Percentiles rank a stretch among this genome's conserved stretches.
These are phyloP conservation scores for Dilophus febrilis DNA, from an alignment of 2,888 invertebrate genomes.

Conservation along the genomic window DNA sequence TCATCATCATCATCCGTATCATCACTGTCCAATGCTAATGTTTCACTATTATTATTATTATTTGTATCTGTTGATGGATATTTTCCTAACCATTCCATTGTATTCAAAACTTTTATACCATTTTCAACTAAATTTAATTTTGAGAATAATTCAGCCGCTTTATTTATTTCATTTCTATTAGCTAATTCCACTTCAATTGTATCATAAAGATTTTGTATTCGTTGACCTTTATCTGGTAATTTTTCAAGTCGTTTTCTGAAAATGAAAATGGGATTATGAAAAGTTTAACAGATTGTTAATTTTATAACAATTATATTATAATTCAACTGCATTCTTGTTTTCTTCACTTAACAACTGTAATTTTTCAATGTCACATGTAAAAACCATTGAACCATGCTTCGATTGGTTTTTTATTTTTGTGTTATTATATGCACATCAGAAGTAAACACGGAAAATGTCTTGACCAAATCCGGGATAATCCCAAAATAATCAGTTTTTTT, in stretches of 20 bases:
- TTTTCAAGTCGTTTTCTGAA: conserved; percentile 16
- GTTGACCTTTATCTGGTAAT: conserved; percentile 26
- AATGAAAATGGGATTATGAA: not conserved
- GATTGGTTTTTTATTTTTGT: too few species aligned
- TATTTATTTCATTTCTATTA: conserved; percentile 20
- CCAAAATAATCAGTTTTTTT: not conserved
- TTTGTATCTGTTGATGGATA: conserved; percentile 6
- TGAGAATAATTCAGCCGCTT: conserved; percentile 21
- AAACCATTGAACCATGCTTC: too few species aligned
- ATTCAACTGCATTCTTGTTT: too few species aligned
- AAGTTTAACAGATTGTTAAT: too few species aligned
- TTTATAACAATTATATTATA: too few species aligned
- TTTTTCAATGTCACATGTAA: too few species aligned
- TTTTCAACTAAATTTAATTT: conserved; percentile 22
- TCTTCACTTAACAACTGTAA: too few species aligned
- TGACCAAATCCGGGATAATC: not conserved
- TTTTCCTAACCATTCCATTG: conserved; percentile 23
- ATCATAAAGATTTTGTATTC: conserved; percentile 20
- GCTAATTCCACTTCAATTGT: conserved; percentile 21
- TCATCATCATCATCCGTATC: conserved; percentile 20
- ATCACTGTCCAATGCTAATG: not conserved
- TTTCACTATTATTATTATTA: not conserved
- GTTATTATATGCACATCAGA: not conserved
- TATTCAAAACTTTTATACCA: conserved; percentile 18
- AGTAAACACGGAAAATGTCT: not conserved